Evolutionary conservation across 2,113 vertebrate species (phyloP).

Genomic region (Macrotis lagotis): DNA sequence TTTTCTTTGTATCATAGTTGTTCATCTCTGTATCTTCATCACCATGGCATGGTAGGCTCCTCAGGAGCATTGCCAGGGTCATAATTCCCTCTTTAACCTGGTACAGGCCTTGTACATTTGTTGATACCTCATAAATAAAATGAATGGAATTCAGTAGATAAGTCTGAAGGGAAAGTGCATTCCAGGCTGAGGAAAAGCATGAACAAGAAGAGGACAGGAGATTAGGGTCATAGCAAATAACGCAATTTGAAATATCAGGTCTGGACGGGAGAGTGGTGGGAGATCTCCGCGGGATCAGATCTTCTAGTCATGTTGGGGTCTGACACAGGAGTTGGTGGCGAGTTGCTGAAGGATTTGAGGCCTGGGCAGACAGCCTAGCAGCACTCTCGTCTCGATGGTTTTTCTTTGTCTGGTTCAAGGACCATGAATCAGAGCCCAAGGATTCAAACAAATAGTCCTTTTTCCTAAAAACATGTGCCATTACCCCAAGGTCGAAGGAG

Average conservation of each 20-base stretch:
- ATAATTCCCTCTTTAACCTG: background rate
- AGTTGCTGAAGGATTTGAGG: rapidly evolving
- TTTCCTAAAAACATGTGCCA: background rate
- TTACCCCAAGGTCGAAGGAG: background rate
- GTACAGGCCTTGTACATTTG: background rate
- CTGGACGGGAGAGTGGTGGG: background rate
- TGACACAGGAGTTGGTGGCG: no score
- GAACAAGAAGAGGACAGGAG: background rate
- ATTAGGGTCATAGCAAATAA: background rate
- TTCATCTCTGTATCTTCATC: background rate
- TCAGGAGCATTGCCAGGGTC: background rate
- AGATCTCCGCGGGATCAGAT: background rate
- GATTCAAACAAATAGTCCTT: background rate
- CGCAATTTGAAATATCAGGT: background rate
- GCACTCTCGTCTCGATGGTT: background rate
- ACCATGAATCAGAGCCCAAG: background rate
- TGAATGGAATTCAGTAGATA: background rate
- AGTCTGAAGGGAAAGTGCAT: background rate
- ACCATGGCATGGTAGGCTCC: background rate
- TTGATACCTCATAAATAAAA: background rate
- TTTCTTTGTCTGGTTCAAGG: background rate
- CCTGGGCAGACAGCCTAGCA: background rate
- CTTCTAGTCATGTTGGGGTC: background rate
- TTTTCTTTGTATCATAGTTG: background rate
- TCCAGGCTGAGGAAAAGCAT: background rate